Base-by-base conservation (phyloP, 35 echinoderm and acorn worm species). In the Lytechinus variegatus region DNA sequence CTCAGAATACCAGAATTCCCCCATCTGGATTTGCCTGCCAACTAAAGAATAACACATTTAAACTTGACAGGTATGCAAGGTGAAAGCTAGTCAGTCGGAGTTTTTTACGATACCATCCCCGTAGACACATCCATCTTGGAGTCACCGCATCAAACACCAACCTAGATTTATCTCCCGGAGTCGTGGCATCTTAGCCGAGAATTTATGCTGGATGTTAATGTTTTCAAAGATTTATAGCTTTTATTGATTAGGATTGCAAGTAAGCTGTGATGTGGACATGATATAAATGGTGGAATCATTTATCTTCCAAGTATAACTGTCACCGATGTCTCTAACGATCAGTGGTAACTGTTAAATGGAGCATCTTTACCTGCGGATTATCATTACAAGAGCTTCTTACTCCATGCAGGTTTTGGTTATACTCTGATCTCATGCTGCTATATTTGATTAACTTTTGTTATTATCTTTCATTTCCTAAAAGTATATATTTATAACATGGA, bases 1-100 rank as follows among this genome's bases (percentile, higher is more conserved):
- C 66, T 79, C n/a, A 79, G 66, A 79, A 79, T 79, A 79, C 16
- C 66, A n/a, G 66, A 79, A 79, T 79, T 79, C 66, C 66, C 33
- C 66, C 66, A 79, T 79, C 66, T 79, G 66, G 66, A 16, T 79
- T 79, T 8, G 6, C 6, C 66, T 79, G 66, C 66, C 66, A 79
- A 79, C 19, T 79, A 79, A 79, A 79, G 66, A 79, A 79, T 24
- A 79, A 79, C 66, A 79, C 66, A 79, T 79, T 79, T 79, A 79
- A 79, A 79, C 66, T 79, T 79, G 66, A 79, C 66, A 79, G 66
- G 66, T 79, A 79, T 79, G 66, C 66, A 24, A 79, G 66, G 24
- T 79, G 66, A 79, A 79, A 79, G 66, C 19, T 79, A 79, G 66
- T n/a, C 19, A 79, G 56, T 58, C 56, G 5, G 55, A 9, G 8